Conservation (phyloP, 2,797 vertebrate genomes). For the Lepilemur septentrionalis region DNA sequence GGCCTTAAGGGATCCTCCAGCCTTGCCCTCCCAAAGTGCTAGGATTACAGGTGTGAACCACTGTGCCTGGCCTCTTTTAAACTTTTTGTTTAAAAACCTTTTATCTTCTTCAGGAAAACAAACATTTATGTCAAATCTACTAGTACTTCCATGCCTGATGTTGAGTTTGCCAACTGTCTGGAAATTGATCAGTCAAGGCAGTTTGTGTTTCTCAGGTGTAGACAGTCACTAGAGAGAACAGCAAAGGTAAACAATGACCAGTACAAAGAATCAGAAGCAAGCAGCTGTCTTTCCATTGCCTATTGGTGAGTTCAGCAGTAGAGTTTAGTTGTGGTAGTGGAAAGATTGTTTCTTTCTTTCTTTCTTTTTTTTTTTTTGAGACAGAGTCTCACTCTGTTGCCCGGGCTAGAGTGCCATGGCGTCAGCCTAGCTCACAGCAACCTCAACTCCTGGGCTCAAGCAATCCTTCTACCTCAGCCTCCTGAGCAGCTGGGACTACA, state of each 20-base stretch:
- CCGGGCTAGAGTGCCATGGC: no score
- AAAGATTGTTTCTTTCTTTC: not conserved
- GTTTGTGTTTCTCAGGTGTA: not conserved
- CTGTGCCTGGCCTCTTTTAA: not conserved
- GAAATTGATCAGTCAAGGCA: not conserved
- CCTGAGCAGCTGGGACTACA: no score
- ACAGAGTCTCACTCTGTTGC: no score
- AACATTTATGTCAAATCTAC: not conserved
- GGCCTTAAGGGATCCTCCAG: not conserved
- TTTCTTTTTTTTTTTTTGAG: no score
- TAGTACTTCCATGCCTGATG: not conserved
- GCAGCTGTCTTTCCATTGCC: not conserved
- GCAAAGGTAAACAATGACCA: not conserved
- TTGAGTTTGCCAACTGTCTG: not conserved
- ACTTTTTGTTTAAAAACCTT: constrained; percentile 23
- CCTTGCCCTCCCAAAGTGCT: not conserved
- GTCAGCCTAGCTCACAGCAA: no score
- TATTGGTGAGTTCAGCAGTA: not conserved
- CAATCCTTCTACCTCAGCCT: no score
- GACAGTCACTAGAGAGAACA: not conserved
- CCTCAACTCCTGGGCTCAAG: no score
- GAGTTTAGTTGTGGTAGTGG: not conserved
- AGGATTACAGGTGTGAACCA: not conserved
- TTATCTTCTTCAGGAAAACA: constrained; percentile 51
- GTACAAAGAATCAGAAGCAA: not conserved